A percentile compares a stretch with the other conserved stretches of the same genome.
phyloP scores from a whole-genome alignment of 2,113 vertebrate genomes.

The Athene noctua region DNA sequence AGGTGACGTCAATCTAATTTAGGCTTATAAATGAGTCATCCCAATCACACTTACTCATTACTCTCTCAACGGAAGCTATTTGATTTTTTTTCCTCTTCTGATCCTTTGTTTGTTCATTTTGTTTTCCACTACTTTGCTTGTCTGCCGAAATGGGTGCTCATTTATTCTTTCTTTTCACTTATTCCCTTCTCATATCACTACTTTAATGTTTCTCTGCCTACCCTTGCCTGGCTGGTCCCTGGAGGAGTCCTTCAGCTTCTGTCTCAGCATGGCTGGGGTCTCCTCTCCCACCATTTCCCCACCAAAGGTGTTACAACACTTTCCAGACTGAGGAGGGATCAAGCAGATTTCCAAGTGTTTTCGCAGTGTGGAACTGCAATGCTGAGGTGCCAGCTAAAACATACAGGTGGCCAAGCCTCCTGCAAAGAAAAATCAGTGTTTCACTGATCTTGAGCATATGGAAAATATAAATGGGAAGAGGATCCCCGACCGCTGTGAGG shows the following conservation, averaged over 20 bases:
- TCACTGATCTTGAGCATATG: neutral
- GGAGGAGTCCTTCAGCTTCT: neutral
- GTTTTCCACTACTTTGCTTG: neutral
- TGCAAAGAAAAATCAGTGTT: neutral
- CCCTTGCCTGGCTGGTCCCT: neutral
- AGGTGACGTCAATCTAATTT: neutral
- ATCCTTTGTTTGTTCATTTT: neutral
- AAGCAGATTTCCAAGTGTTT: neutral
- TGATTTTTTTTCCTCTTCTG: neutral
- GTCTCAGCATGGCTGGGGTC: neutral
- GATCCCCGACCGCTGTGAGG: neutral
- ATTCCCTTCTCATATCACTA: neutral
- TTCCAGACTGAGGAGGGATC: neutral
- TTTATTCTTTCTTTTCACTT: neutral
- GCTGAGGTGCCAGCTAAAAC: neutral
- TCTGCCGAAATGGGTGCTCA: neutral
- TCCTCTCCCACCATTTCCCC: neutral
- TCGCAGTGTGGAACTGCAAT: rapidly evolving
- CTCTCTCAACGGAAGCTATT: neutral
- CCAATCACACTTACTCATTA: neutral
- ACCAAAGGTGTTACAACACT: neutral
- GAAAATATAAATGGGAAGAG: neutral
- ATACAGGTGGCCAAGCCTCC: neutral
- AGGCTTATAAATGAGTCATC: neutral
- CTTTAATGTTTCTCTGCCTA: neutral